Evolutionary conservation across 2,888 invertebrate genomes (phyloP).

Genomic region (Brachyptera putata): DNA sequence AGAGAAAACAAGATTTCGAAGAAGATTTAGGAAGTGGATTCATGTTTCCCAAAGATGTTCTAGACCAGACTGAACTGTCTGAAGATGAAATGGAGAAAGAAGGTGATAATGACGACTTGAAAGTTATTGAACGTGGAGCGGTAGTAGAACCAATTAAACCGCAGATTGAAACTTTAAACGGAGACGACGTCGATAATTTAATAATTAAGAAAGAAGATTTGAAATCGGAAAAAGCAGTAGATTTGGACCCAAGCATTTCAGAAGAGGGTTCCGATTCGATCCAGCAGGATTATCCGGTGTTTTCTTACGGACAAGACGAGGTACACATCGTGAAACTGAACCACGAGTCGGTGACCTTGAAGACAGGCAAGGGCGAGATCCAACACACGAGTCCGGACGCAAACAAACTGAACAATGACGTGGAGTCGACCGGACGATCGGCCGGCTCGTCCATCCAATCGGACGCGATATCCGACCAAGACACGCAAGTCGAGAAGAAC

Average conservation of each 20-base stretch:
- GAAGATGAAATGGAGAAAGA: conserved; percentile 18
- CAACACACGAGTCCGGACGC: conserved; percentile 35
- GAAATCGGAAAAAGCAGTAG: neutral
- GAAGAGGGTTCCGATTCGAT: conserved; percentile 39
- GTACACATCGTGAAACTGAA: conserved; percentile 48
- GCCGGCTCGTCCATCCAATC: neutral
- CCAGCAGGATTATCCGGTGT: conserved; percentile 37
- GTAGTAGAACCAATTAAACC: neutral
- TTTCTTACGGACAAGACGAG: conserved; percentile 46
- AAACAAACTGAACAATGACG: conserved; percentile 34
- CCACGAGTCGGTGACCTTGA: conserved; percentile 35
- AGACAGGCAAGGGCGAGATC: conserved; percentile 25
- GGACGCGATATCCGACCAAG: neutral
- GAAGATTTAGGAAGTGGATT: conserved; percentile 26
- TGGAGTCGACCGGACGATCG: conserved; percentile 24
- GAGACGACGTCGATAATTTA: conserved; percentile 9
- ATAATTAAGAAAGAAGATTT: neutral
- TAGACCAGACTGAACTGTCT: neutral
- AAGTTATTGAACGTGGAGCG: conserved; percentile 28
- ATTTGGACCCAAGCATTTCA: conserved; percentile 13
- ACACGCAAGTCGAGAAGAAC: conserved; percentile 15
- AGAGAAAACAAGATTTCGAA: conserved; percentile 6
- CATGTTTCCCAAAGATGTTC: neutral
- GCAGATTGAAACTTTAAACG: neutral
- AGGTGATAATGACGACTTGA: neutral